phyloP scores from a whole-genome alignment of 2,113 vertebrate genomes.

The Onychostruthus taczanowskii region DNA sequence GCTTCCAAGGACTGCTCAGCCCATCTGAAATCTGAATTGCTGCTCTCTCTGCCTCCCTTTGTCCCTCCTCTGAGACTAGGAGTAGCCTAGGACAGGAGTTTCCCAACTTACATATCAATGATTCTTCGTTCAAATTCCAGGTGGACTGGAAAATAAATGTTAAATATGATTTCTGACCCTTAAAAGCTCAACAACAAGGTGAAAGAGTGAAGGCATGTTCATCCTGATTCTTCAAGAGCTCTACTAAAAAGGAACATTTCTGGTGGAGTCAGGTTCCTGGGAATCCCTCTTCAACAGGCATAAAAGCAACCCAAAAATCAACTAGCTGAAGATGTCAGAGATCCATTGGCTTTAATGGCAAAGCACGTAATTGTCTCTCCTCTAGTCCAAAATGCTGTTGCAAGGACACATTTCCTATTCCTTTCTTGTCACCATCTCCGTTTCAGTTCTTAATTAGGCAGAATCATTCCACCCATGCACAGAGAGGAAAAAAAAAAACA shows the following conservation, averaged over 20 bases:
- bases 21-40: not conserved
- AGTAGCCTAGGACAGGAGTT: not conserved
- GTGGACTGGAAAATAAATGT: not conserved
- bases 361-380: not conserved
- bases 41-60: not conserved
- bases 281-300: not conserved
- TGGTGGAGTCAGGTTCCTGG: not conserved
- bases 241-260: not conserved
- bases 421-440: not conserved
- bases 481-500: not conserved
- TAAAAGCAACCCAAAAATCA: not conserved
- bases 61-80: not conserved
- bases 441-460: slow-evolving; percentile 2
- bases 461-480: not conserved
- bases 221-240: not conserved
- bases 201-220: not conserved
- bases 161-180: not conserved
- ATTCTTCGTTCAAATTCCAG: not conserved
- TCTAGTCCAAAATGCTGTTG: not conserved
- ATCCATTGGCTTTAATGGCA: not conserved
- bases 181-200: not conserved
- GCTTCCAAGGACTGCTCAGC: not conserved
- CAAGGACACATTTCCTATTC: not conserved
- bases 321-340: not conserved
- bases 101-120: not conserved